Percentiles rank a stretch among this genome's conserved stretches.
phyloP scores from a whole-genome alignment of 2,113 vertebrate species.

The Leucopsar rothschildi region DNA sequence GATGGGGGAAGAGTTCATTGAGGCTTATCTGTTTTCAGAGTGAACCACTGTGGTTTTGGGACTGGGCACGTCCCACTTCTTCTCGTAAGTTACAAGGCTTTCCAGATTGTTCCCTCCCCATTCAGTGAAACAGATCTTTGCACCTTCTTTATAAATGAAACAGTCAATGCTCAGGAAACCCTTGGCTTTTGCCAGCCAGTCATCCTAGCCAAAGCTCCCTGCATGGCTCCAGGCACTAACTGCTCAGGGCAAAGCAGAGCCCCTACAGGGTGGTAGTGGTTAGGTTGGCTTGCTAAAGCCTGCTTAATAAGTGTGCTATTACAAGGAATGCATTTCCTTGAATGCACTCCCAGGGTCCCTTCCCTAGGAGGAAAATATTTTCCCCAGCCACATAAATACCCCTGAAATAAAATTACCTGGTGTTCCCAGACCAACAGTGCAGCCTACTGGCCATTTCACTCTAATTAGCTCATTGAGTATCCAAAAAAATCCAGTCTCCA shows the following conservation, averaged over 20 bases:
- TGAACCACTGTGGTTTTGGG: neutral
- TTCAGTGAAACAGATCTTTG: neutral
- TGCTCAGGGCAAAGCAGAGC: neutral
- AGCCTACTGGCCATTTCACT: constrained; percentile 30
- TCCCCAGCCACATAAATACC: neutral
- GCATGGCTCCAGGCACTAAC: neutral
- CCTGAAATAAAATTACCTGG: neutral
- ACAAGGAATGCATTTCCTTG: neutral
- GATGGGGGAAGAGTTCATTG: neutral
- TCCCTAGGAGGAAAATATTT: neutral
- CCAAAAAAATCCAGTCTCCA: neutral
- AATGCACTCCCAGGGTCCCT: neutral
- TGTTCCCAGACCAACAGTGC: constrained; percentile 32
- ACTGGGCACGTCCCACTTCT: neutral
- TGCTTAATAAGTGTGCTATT: neutral
- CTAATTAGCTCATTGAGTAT: neutral
- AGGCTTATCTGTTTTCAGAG: neutral
- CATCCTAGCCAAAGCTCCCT: neutral
- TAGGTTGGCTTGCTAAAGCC: neutral
- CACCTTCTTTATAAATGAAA: neutral
- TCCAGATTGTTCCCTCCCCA: neutral
- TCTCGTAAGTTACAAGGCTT: neutral
- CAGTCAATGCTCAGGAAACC: neutral
- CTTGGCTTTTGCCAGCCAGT: neutral
- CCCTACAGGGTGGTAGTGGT: neutral